Percentiles rank a stretch among this genome's conserved stretches.
phyloP scores from a whole-genome alignment of 2,888 invertebrate genomes.

The Micoletzkya japonica region DNA sequence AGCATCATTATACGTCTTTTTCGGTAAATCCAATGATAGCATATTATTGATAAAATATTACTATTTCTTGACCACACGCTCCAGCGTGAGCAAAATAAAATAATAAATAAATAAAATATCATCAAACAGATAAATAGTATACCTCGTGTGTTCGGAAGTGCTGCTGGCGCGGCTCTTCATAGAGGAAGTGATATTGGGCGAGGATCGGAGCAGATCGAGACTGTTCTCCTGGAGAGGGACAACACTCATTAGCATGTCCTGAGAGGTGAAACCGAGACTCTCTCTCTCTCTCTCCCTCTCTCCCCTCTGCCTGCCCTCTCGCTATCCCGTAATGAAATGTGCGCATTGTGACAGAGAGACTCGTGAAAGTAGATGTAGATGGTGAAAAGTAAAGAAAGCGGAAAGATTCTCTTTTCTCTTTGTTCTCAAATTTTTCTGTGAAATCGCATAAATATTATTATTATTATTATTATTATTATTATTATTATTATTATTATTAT shows the following conservation, averaged over 20 bases:
- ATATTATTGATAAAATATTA: no score
- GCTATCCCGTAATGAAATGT: background rate
- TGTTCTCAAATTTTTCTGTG: no score
- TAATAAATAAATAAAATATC: slow-evolving; percentile 8
- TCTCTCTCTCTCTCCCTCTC: background rate
- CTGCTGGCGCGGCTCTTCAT: slow-evolving; percentile 4
- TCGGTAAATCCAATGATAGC: no score
- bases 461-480: no score
- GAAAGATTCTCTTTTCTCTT: no score
- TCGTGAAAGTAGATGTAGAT: no score
- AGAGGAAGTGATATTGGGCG: slow-evolving; percentile 8
- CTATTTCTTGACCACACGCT: no score
- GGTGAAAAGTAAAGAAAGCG: no score
- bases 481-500: no score
- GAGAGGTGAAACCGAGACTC: background rate
- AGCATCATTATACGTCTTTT: no score
- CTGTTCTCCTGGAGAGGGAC: background rate
- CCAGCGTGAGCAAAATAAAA: no score
- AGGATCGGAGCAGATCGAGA: slow-evolving; percentile 3
- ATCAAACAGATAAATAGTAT: background rate
- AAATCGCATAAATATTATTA: no score
- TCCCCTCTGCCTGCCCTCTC: background rate
- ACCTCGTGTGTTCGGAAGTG: slow-evolving; percentile 21
- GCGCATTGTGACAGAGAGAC: background rate
- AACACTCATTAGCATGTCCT: background rate